Conservation (phyloP, 2,888 invertebrate genomes). For the Poecilus cupreus region DNA sequence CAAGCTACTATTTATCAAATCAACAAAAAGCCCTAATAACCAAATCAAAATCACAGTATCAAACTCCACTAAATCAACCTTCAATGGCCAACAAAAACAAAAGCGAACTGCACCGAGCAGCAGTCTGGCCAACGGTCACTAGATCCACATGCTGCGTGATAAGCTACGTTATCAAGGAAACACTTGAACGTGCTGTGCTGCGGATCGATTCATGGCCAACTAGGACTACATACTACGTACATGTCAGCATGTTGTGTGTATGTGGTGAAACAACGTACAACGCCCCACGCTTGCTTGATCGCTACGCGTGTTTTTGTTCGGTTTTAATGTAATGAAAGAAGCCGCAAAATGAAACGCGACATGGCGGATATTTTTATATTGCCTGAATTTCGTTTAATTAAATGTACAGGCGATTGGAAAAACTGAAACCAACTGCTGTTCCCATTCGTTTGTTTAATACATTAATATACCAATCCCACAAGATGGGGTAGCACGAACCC, state of each 20-base stretch:
- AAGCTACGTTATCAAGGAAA: slow-evolving; percentile 27
- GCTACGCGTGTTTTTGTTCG: no score
- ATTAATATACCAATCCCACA: no score
- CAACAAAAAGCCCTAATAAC: background rate
- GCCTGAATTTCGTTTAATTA: no score
- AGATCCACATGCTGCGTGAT: slow-evolving; percentile 27
- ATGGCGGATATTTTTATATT: background rate
- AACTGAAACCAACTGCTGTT: no score
- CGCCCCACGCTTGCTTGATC: no score
- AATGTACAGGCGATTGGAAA: no score
- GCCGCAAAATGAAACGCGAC: background rate
- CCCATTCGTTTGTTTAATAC: no score
- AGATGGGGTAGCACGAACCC: no score
- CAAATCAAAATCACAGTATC: background rate
- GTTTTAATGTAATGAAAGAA: background rate
- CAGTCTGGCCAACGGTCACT: slow-evolving; percentile 25
- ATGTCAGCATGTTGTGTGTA: no score
- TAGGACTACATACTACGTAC: background rate
- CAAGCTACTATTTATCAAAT: no score
- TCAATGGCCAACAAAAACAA: slow-evolving; percentile 8
- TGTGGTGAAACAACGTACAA: no score
- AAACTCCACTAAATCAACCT: background rate
- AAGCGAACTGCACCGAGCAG: background rate
- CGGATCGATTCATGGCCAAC: slow-evolving; percentile 42
- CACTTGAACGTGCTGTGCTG: slow-evolving; percentile 30